phyloP scores from a whole-genome alignment of 2,888 invertebrate species.

The Nephrotoma guestfalica region DNA sequence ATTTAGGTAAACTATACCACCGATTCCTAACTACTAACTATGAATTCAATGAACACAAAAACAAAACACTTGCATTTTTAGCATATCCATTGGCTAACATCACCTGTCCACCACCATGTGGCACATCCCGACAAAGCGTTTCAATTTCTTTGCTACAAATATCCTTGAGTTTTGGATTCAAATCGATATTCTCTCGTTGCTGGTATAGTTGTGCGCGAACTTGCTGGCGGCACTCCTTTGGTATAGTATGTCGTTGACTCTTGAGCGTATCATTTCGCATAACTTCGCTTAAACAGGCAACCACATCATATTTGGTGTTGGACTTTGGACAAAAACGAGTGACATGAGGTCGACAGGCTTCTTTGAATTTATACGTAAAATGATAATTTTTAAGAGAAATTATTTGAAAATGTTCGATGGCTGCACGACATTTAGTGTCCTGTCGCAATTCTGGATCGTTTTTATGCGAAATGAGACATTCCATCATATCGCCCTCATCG shows the following conservation, averaged over 20 bases:
- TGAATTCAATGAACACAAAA: not conserved
- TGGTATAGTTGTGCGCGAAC: conserved; percentile 82
- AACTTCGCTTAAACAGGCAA: conserved; percentile 51
- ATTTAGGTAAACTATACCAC: not conserved
- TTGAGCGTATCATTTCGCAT: conserved; percentile 78
- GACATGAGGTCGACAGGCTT: conserved; percentile 78
- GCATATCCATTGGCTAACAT: conserved; percentile 22
- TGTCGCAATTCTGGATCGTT: conserved; percentile 68
- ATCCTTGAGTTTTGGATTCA: conserved; percentile 70
- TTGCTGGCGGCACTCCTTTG: conserved; percentile 82
- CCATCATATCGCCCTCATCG: conserved; percentile 82
- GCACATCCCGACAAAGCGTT: conserved; percentile 50
- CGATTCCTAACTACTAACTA: not conserved
- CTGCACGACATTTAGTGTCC: conserved; percentile 72
- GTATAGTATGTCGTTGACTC: conserved; percentile 60
- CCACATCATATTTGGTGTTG: conserved; percentile 57
- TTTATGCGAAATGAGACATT: conserved; percentile 85
- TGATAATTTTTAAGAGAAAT: conserved; percentile 85
- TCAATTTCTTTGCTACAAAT: conserved; percentile 70
- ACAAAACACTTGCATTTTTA: conserved; percentile 25
- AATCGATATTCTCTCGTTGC: conserved; percentile 74
- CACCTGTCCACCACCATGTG: conserved; percentile 45
- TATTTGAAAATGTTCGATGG: conserved; percentile 94
- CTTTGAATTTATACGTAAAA: conserved; percentile 88
- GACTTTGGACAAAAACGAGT: conserved; percentile 50